A percentile compares a stretch with the other conserved stretches of the same genome.
phyloP scores from a whole-genome alignment of 2,113 vertebrate genomes.

The Melanocharis versteri region DNA sequence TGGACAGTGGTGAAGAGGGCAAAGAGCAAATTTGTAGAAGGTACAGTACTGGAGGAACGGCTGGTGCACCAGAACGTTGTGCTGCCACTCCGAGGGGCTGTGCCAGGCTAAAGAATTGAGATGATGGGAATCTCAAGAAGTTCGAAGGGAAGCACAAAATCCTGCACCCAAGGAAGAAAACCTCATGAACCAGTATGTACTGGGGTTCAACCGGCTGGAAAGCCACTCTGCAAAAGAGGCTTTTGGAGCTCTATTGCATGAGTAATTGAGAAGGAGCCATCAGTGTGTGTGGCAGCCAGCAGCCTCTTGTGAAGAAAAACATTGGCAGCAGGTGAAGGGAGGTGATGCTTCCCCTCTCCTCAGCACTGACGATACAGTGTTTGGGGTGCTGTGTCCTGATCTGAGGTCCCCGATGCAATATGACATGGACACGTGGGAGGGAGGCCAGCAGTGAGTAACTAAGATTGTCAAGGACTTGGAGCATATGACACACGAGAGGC shows the following conservation, averaged over 20 bases:
- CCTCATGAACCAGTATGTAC: background rate
- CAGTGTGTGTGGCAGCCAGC: background rate
- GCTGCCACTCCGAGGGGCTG: background rate
- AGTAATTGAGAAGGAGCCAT: too few species aligned
- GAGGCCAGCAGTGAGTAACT: background rate
- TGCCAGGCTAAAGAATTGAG: background rate
- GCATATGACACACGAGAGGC: fast-evolving
- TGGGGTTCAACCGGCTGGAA: background rate
- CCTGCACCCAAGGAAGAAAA: background rate
- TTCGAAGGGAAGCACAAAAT: background rate
- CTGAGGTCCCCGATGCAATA: background rate
- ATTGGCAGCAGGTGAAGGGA: background rate
- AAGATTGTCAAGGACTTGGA: background rate
- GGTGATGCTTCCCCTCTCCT: background rate
- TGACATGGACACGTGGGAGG: background rate
- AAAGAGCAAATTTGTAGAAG: background rate
- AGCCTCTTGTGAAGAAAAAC: background rate
- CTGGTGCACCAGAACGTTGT: background rate
- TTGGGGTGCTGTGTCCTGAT: background rate
- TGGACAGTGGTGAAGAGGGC: background rate
- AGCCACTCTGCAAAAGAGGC: background rate
- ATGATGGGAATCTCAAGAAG: background rate
- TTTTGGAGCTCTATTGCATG: background rate
- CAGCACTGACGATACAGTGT: background rate
- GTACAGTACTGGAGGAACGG: background rate